Base-by-base conservation (phyloP, 2,888 invertebrate species). In the Synergus laeviventris region DNA sequence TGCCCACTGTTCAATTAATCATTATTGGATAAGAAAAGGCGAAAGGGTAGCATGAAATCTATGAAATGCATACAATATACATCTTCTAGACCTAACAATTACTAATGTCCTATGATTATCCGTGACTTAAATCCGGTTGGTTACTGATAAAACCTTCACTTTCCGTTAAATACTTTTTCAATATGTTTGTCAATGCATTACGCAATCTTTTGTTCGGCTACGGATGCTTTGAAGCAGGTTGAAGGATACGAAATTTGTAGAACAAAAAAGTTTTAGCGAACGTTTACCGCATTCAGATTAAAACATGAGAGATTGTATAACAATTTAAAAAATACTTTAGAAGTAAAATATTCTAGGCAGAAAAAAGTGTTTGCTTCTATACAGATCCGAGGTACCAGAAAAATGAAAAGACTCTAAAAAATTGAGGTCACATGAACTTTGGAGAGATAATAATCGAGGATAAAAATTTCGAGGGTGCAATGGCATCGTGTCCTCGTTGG, bases 401-500 rank as follows among this genome's bases (percentile, higher is more conserved):
- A 11, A 21, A 18, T 59, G 11, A 14, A 4, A 60, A n/a, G n/a
- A 60, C 5, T 59, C 12, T 39, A 12, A 12, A 62, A 62, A 62
- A 62, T 62, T 39, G 62, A 38, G 62, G 62, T 62, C 62, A 62
- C 2, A 9, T 36, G 18, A 39, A 39, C 18, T 62, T 62, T 62
- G 11, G 18, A 7, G 18, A 61, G 38, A 61, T 39, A 62, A 62
- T 38, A 62, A 62, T 62, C 39, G 38, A 62, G 39, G 62, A 62
- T 62, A 18, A 62, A 61, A 62, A 39, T 36, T 62, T 38, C 38
- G 39, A 62, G 62, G 62, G 62, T 62, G 12, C 62, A 62, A 38
- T 39, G 62, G 39, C 18, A 62, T 12, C n/a, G 18, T 62, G n/a
- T 62, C 31, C 61, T 38, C 61, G 62, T 39, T 62, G 39, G 18